Conservation (phyloP, 2,113 vertebrate genomes). For the Carollia perspicillata region DNA sequence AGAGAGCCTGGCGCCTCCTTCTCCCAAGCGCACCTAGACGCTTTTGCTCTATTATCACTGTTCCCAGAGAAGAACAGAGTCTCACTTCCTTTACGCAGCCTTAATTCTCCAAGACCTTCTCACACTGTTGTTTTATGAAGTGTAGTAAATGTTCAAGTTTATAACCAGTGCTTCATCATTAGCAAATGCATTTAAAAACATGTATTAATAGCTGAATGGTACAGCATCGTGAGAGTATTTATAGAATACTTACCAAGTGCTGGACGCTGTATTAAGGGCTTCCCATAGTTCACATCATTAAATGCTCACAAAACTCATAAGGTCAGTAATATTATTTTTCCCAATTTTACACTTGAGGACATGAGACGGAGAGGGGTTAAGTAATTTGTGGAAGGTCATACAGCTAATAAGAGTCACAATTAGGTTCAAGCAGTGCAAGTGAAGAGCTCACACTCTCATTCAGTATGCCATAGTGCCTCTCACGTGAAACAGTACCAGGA, state of each 20-base stretch:
- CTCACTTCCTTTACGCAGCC: not conserved
- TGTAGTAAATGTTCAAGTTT: not conserved
- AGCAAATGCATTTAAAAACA: not conserved
- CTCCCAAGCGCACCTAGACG: not conserved
- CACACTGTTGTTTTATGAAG: not conserved
- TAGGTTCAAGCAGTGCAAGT: not conserved
- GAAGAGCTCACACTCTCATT: not conserved
- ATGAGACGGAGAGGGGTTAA: not conserved
- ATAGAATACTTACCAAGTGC: not conserved
- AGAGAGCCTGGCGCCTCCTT: not conserved
- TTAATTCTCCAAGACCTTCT: not conserved
- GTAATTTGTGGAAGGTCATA: not conserved
- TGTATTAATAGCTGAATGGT: not conserved
- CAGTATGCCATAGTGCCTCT: not conserved
- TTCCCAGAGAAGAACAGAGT: not conserved
- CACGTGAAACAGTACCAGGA: not conserved
- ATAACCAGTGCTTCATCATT: not conserved
- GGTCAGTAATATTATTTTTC: not conserved
- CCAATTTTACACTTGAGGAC: not conserved
- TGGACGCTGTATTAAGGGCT: not conserved
- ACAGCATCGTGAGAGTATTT: not conserved
- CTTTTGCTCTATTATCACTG: not conserved
- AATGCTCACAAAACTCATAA: not conserved
- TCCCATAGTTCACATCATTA: not conserved
- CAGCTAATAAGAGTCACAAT: not conserved